Conservation (phyloP, 2,888 invertebrate species). For the Torymus auratus region DNA sequence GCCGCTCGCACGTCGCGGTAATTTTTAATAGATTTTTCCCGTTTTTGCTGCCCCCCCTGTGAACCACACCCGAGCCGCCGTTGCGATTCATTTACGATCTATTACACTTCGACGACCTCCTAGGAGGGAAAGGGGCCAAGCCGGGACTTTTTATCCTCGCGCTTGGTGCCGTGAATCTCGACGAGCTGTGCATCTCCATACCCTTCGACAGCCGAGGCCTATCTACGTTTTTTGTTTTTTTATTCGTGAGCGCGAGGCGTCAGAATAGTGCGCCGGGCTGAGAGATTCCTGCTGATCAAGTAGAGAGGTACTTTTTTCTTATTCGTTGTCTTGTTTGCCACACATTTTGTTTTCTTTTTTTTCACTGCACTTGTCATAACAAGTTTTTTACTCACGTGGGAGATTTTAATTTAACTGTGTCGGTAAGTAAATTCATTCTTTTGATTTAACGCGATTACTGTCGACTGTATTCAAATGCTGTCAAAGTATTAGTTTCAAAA, state of each 20-base stretch:
- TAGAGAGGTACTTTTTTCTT: constrained; percentile 18
- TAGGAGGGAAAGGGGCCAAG: constrained; percentile 13
- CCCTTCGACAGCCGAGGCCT: constrained; percentile 20
- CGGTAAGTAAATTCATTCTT: too few species aligned
- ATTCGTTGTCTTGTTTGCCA: too few species aligned
- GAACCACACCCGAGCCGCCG: neutral
- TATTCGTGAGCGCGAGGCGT: constrained; percentile 26
- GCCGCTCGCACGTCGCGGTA: neutral
- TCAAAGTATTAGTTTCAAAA: too few species aligned
- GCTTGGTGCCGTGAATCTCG: constrained; percentile 37
- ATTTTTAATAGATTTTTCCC: constrained; percentile 30
- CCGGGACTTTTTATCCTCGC: constrained; percentile 39
- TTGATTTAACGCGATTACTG: too few species aligned
- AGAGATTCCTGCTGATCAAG: constrained; percentile 18
- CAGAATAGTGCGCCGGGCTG: neutral
- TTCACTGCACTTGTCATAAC: too few species aligned
- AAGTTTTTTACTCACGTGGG: too few species aligned
- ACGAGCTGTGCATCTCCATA: neutral
- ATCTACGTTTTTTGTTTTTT: constrained; percentile 12
- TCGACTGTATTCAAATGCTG: too few species aligned
- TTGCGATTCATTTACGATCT: constrained; percentile 32
- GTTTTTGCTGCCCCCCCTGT: neutral
- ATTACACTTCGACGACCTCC: constrained; percentile 16
- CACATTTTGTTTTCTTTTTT: too few species aligned
- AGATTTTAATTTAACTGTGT: too few species aligned